These are phyloP conservation scores for Orthosia incerta DNA, from an alignment of 2,888 invertebrate genomes.

Conservation along the genomic window DNA sequence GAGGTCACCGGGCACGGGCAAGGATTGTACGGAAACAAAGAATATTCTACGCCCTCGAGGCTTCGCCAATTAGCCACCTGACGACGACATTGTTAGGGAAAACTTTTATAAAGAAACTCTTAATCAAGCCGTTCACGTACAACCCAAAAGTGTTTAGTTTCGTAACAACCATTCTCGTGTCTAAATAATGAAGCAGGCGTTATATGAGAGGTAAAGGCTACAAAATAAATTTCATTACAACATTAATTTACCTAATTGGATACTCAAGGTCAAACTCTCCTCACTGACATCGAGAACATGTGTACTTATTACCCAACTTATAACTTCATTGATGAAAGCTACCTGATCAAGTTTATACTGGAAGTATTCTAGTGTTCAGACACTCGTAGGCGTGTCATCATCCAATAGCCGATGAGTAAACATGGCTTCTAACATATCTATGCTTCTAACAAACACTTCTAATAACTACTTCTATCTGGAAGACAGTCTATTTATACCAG, in stretches of 20 bases:
- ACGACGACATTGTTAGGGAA: background rate
- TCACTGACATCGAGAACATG: too few relatives aligned
- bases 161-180: background rate
- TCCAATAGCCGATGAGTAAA: conserved; percentile 27
- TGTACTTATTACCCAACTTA: background rate
- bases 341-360: conserved; percentile 26
- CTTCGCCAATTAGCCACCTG: background rate
- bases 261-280: too few relatives aligned
- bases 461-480: conserved; percentile 16
- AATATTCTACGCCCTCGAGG: conserved; percentile 5
- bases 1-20: conserved; percentile 1
- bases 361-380: conserved; percentile 24
- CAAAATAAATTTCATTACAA: background rate
- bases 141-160: background rate
- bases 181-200: conserved; percentile 3
- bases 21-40: background rate
- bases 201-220: background rate
- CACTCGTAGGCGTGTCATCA: conserved; percentile 19
- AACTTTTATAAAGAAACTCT: conserved; percentile 2
- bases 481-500: conserved; percentile 47
- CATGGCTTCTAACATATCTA: conserved; percentile 6
- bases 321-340: conserved; percentile 3
- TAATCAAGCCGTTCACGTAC: conserved; percentile 9
- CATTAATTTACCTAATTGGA: too few relatives aligned
- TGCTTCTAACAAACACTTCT: background rate